A percentile compares a stretch with the other conserved stretches of the same genome.
phyloP scores from a whole-genome alignment of 37 sponge, comb jelly and placozoan genomes.

The Ephydatia muelleri region DNA sequence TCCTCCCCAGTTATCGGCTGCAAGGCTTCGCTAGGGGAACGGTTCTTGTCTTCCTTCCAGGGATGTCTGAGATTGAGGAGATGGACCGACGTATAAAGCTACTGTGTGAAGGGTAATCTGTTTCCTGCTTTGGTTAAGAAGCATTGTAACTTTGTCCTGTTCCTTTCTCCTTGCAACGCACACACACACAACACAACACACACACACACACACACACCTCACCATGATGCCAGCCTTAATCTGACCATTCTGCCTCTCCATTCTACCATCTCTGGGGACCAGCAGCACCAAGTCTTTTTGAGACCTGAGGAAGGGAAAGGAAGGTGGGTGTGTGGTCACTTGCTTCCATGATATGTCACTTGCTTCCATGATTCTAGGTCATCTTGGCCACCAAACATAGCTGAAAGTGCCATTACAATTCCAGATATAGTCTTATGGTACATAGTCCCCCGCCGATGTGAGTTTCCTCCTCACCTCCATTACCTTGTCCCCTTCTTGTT shows the following conservation, averaged over 20 bases:
- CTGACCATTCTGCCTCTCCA: conserved; percentile 76
- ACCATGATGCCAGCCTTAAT: not conserved
- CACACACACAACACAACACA: too few relatives aligned
- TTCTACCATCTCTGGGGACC: conserved; percentile 69
- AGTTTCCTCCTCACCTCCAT: not conserved
- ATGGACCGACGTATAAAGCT: conserved; percentile 5
- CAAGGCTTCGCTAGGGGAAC: conserved; percentile 70
- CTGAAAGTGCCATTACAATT: conserved; percentile 96
- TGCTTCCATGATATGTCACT: not conserved
- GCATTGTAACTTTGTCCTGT: too few relatives aligned
- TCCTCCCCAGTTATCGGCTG: conserved; percentile 33
- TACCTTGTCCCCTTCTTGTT: not conserved
- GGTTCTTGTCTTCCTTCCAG: conserved; percentile 93
- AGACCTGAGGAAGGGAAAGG: conserved; percentile 67
- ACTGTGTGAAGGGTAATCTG: conserved; percentile 15
- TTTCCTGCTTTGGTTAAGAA: not conserved
- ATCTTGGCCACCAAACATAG: conserved; percentile 98
- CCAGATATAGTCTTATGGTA: conserved; percentile 96
- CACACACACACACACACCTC: too few relatives aligned
- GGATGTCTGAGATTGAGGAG: conserved; percentile 82
- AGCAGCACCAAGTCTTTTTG: conserved; percentile 81
- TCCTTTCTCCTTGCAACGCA: too few relatives aligned
- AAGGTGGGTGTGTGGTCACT: conserved; percentile 47
- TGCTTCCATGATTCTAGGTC: conserved; percentile 38
- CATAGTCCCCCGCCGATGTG: not conserved